These are phyloP conservation scores for Drosophila rellima DNA, from an alignment of 2,888 invertebrate genomes.

Conservation along the genomic window DNA sequence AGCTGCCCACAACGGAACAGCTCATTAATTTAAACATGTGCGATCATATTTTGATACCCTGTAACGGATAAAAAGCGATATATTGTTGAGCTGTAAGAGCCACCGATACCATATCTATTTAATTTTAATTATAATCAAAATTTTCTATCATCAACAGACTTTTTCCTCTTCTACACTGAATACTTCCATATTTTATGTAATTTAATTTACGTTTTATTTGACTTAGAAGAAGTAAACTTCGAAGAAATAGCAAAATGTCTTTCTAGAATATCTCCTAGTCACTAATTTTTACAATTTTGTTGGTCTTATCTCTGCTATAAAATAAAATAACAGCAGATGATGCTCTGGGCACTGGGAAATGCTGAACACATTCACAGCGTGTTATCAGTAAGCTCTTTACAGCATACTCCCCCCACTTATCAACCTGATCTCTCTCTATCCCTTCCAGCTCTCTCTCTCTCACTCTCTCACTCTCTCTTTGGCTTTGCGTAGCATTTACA, in stretches of 20 bases:
- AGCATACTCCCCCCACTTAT: constrained; percentile 1
- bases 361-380: constrained; percentile 20
- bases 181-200: too few relatives aligned
- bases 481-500: constrained; percentile 43
- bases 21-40: constrained; percentile 7
- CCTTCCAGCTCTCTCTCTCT: not conserved
- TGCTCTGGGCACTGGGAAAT: constrained; percentile 25
- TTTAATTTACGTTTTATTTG: too few relatives aligned
- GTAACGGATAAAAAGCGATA: not conserved
- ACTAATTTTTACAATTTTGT: not conserved
- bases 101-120: too few relatives aligned
- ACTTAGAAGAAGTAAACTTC: too few relatives aligned
- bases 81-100: not conserved
- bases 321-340: constrained; percentile 36
- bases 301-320: constrained; percentile 38
- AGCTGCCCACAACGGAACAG: constrained; percentile 1
- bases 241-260: too few relatives aligned
- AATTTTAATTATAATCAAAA: too few relatives aligned
- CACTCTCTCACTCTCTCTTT: not conserved
- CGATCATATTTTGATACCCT: constrained; percentile 11
- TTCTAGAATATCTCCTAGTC: not conserved
- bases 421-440: constrained; percentile 3
- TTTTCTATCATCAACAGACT: too few relatives aligned
- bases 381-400: constrained; percentile 47
- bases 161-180: too few relatives aligned